Conservation (phyloP, 2,888 invertebrate species). For the Taenaris catops region DNA sequence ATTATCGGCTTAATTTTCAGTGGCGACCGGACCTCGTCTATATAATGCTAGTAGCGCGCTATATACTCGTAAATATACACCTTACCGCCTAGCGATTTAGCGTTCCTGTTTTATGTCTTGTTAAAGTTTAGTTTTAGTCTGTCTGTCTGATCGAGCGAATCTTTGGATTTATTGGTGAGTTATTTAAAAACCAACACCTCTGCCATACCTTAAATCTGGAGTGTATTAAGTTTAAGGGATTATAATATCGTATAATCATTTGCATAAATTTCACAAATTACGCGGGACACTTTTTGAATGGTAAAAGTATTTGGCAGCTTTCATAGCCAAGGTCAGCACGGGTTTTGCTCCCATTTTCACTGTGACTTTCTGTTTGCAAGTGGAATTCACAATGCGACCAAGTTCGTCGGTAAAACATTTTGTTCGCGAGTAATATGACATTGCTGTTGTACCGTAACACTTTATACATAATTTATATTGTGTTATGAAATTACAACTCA, state of each 20-base stretch:
- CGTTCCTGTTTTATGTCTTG: no score
- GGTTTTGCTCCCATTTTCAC: slow-evolving; percentile 47
- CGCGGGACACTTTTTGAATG: slow-evolving; percentile 18
- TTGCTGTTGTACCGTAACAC: slow-evolving; percentile 4
- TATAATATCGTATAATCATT: slow-evolving; percentile 8
- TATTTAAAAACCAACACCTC: no score
- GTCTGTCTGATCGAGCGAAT: no score
- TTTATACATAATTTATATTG: slow-evolving; percentile 23
- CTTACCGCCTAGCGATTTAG: no score
- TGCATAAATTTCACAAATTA: slow-evolving; percentile 18
- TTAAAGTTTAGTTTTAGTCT: no score
- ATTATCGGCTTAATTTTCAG: no score
- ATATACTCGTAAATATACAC: no score
- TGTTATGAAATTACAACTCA: slow-evolving; percentile 26
- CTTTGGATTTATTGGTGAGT: no score
- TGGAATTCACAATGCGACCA: slow-evolving; percentile 24
- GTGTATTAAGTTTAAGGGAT: slow-evolving; percentile 1
- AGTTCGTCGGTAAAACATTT: slow-evolving; percentile 13
- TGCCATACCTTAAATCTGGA: slow-evolving; percentile 2
- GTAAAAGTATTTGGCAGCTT: slow-evolving; percentile 42
- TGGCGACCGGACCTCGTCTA: no score
- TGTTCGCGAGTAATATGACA: slow-evolving; percentile 10
- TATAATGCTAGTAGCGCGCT: no score
- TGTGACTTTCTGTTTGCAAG: slow-evolving; percentile 42
- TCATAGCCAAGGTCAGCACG: slow-evolving; percentile 36